Evolutionary conservation across 2,113 vertebrate species (phyloP).

Genomic region (Notechis scutatus): DNA sequence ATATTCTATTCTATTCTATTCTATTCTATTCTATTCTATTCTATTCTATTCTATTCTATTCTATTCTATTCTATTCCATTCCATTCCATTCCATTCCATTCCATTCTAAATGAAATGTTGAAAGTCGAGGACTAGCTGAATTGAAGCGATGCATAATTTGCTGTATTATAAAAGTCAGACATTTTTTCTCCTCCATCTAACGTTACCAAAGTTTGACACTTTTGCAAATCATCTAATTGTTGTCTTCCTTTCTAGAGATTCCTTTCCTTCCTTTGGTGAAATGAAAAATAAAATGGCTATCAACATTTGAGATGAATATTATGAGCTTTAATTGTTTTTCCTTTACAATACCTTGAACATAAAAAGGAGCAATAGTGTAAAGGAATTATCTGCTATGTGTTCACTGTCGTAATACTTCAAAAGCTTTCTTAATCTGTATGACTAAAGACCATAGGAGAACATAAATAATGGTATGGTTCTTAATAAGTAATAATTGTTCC

Average conservation of each 20-base stretch:
- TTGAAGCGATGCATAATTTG: constrained; percentile 23
- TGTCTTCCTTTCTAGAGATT: not conserved
- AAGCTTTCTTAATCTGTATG: not conserved
- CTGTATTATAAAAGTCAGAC: not conserved
- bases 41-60: too few relatives aligned
- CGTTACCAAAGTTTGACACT: constrained; percentile 18
- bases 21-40: too few relatives aligned
- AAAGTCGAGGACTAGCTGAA: too few relatives aligned
- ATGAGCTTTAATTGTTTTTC: not conserved
- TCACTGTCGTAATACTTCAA: not conserved
- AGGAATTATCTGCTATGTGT: not conserved
- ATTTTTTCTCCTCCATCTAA: not conserved
- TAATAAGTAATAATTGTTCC: not conserved
- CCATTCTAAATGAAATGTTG: too few relatives aligned
- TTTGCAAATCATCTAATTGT: not conserved
- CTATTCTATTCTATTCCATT: too few relatives aligned
- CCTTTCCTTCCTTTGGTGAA: constrained; percentile 3
- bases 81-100: too few relatives aligned
- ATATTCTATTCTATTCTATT: too few relatives aligned
- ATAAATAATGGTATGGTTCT: not conserved
- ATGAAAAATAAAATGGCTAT: not conserved
- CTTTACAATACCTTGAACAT: not conserved
- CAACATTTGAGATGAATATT: constrained; percentile 19
- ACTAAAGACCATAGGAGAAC: not conserved
- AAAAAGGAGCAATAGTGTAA: not conserved